A percentile compares a stretch with the other conserved stretches of the same genome.
These are phyloP conservation scores for Chloropsis cyanopogon DNA, from an alignment of 2,113 vertebrate species.

Conservation along the genomic window DNA sequence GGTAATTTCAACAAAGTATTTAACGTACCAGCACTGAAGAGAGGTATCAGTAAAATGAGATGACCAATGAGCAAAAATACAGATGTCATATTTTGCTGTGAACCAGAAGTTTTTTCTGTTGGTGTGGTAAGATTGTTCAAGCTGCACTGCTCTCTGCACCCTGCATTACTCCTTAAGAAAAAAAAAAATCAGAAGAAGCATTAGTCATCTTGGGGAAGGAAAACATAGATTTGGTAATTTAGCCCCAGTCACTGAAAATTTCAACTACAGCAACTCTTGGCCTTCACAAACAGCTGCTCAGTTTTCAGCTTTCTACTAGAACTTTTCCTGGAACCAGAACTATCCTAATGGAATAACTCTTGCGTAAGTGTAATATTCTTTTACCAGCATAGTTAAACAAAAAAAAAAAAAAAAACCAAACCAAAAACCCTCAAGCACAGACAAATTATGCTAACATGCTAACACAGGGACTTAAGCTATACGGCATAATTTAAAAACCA, in stretches of 20 bases:
- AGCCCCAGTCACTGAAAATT: neutral
- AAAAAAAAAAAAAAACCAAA: no score
- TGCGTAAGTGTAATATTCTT: neutral
- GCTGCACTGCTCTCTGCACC: neutral
- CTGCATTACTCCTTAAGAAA: neutral
- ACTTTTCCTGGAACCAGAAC: neutral
- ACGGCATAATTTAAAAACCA: neutral
- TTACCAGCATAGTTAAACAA: neutral
- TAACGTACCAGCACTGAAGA: conserved; percentile 68
- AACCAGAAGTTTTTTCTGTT: neutral
- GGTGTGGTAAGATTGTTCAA: neutral
- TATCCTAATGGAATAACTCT: neutral
- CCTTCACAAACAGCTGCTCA: neutral
- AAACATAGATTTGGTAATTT: neutral
- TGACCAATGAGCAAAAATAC: neutral
- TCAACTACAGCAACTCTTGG: neutral
- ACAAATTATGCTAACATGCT: neutral
- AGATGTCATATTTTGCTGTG: conserved; percentile 67
- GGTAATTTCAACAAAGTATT: neutral
- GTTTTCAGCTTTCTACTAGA: neutral
- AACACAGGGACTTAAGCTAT: neutral
- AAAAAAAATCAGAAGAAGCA: neutral
- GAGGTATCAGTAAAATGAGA: conserved; percentile 32
- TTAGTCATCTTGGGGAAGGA: neutral
- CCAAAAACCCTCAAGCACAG: neutral